A percentile compares a stretch with the other conserved stretches of the same genome.
Conservation (phyloP, 2,113 vertebrate species). For the Micromys minutus region DNA sequence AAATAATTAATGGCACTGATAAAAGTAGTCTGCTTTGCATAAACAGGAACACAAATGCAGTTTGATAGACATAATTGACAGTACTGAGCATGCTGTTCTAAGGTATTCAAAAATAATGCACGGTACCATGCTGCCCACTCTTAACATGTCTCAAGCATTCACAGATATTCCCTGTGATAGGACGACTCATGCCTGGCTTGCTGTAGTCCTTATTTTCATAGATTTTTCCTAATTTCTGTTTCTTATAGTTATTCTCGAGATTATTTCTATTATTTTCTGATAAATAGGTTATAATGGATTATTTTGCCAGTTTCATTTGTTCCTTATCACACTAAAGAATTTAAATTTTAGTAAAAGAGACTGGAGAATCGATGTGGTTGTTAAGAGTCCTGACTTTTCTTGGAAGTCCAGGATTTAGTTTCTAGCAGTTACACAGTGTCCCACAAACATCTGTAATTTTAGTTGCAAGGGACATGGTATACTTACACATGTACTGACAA, state of each 20-base stretch:
- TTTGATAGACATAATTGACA: fast-evolving
- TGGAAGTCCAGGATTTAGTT: not conserved
- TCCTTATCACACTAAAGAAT: not conserved
- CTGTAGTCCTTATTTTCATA: not conserved
- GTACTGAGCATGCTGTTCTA: fast-evolving
- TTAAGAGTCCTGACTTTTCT: not conserved
- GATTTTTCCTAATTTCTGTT: not conserved
- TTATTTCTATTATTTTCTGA: too few relatives aligned
- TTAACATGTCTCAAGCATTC: fast-evolving
- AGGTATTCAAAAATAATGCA: not conserved
- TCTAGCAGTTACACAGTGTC: too few relatives aligned
- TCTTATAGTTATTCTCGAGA: not conserved
- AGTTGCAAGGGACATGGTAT: not conserved
- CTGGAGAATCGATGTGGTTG: not conserved
- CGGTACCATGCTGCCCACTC: fast-evolving
- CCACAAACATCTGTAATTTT: not conserved
- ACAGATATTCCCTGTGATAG: fast-evolving
- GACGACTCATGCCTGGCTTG: too few relatives aligned
- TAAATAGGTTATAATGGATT: too few relatives aligned
- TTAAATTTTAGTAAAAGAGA: not conserved
- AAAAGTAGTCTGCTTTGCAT: not conserved
- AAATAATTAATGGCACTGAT: not conserved
- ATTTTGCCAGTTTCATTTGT: too few relatives aligned
- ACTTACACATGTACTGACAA: not conserved
- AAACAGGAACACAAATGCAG: not conserved